phyloP scores from a whole-genome alignment of 2,888 invertebrate genomes.

The Netelia fuscicornis region DNA sequence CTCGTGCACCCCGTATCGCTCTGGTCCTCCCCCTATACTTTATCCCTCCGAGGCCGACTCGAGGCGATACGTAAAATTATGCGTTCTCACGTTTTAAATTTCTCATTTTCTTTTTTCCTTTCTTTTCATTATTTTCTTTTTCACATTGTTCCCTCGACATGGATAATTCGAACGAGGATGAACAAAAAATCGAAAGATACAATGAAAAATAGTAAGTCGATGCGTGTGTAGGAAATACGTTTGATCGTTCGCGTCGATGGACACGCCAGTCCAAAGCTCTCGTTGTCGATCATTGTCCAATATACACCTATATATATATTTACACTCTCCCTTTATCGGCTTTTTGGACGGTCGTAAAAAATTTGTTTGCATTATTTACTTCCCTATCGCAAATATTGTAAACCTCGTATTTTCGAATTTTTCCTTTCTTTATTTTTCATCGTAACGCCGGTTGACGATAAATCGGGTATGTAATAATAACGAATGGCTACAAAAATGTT shows the following conservation, averaged over 20 bases:
- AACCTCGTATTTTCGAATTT: background rate
- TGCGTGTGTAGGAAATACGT: background rate
- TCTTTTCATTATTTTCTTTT: background rate
- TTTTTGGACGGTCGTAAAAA: background rate
- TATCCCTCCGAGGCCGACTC: background rate
- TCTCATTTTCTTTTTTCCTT: background rate
- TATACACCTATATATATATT: background rate
- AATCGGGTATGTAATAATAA: conserved; percentile 42
- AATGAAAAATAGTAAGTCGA: background rate
- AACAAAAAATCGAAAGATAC: background rate
- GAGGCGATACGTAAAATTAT: conserved; percentile 55
- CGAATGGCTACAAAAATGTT: conserved; percentile 51
- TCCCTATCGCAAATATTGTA: background rate
- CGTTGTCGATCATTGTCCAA: background rate
- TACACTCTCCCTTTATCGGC: background rate
- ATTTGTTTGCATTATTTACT: conserved; percentile 1
- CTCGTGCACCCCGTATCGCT: too few species aligned
- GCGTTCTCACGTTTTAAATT: conserved; percentile 55
- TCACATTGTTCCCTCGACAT: background rate
- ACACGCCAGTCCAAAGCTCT: background rate
- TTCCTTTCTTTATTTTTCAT: conserved; percentile 27
- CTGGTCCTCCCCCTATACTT: background rate
- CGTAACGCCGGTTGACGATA: conserved; percentile 33
- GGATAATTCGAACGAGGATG: conserved; percentile 22
- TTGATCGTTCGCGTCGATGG: conserved; percentile 17